A percentile compares a stretch with the other conserved stretches of the same genome.
Conservation (phyloP, 2,888 invertebrate species). For the Lamellibrachia satsuma region DNA sequence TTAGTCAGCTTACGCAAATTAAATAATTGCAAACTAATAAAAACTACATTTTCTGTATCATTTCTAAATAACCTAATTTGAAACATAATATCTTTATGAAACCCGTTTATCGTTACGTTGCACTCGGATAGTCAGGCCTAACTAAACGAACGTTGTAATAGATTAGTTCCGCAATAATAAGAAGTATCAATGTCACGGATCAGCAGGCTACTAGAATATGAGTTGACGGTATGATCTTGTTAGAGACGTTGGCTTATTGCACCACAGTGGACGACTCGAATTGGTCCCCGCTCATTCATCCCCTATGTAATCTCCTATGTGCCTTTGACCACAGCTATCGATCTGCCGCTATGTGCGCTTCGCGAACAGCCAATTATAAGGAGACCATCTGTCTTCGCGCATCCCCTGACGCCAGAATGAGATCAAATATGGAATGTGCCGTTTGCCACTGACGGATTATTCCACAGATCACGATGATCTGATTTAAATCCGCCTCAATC, state of each 20-base stretch:
- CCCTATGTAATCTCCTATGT: neutral
- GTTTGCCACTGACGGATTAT: constrained; percentile 10
- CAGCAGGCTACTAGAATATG: neutral
- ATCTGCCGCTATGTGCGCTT: neutral
- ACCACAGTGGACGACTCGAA: neutral
- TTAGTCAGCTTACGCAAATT: too few species aligned
- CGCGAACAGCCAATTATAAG: neutral
- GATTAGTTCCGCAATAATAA: neutral
- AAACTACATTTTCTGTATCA: too few species aligned
- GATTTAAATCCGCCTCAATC: neutral
- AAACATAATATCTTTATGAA: too few species aligned
- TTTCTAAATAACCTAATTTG: too few species aligned
- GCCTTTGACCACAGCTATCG: neutral
- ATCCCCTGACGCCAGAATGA: neutral
- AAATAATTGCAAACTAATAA: too few species aligned
- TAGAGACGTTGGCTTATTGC: neutral
- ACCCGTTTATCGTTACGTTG: too few species aligned
- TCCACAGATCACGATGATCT: neutral
- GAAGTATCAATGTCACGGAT: neutral
- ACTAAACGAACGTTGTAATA: neutral
- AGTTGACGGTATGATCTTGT: neutral
- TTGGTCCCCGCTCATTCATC: neutral
- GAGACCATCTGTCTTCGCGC: neutral
- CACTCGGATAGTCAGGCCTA: neutral
- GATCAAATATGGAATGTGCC: neutral